A percentile compares a stretch with the other conserved stretches of the same genome.
These are phyloP conservation scores for Campaea margaritaria DNA, from an alignment of 2,888 invertebrate genomes.

Conservation along the genomic window DNA sequence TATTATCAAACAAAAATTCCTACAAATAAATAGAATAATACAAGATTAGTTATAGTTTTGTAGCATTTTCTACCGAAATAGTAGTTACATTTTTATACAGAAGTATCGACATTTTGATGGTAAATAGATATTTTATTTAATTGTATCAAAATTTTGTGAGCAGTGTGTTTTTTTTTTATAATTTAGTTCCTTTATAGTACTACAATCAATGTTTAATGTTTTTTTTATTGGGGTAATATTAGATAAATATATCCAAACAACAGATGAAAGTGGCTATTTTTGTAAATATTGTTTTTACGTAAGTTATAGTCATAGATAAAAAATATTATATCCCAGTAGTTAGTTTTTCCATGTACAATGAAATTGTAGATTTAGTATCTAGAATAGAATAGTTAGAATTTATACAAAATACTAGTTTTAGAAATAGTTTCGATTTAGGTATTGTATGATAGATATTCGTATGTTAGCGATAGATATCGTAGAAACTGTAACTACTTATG, in stretches of 20 bases:
- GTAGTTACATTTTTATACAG: conserved; percentile 57
- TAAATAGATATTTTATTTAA: conserved; percentile 44
- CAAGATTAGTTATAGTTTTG: conserved; percentile 51
- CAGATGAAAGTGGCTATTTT: conserved; percentile 80
- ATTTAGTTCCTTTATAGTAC: conserved; percentile 60
- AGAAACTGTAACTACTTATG: conserved; percentile 53
- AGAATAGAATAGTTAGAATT: conserved; percentile 80
- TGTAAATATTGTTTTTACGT: conserved; percentile 83
- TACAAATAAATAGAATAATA: conserved; percentile 40
- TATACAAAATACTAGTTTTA: conserved; percentile 80
- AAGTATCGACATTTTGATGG: conserved; percentile 31
- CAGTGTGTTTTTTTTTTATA: conserved; percentile 52
- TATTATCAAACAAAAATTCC: conserved; percentile 42
- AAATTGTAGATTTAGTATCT: conserved; percentile 80
- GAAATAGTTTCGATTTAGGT: conserved; percentile 71
- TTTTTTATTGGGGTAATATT: conserved; percentile 60
- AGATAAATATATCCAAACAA: conserved; percentile 66
- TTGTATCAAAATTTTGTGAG: conserved; percentile 51
- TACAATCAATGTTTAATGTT: conserved; percentile 37
- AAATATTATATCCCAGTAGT: conserved; percentile 74
- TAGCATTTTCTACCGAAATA: conserved; percentile 66
- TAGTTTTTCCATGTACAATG: conserved; percentile 83
- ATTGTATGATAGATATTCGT: conserved; percentile 76
- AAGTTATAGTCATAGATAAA: conserved; percentile 80
- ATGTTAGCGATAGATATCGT: conserved; percentile 67